These are phyloP conservation scores for Zapornia atra DNA, from an alignment of 2,113 vertebrate genomes.

Conservation along the genomic window DNA sequence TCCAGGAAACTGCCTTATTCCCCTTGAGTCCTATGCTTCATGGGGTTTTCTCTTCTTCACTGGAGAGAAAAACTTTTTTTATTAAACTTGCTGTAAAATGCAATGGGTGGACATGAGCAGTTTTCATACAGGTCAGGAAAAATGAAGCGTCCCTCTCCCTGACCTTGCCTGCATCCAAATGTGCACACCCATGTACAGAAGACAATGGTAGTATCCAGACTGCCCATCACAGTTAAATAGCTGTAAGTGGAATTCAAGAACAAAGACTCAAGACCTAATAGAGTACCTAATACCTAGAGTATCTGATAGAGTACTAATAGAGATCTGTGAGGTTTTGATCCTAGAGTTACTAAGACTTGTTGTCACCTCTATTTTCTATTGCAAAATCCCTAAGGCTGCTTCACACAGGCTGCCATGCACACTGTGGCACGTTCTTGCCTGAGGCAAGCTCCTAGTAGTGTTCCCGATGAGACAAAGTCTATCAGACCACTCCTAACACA, in stretches of 20 bases:
- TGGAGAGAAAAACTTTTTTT: background rate
- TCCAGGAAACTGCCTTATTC: background rate
- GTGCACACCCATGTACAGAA: fast-evolving
- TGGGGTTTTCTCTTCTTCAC: background rate
- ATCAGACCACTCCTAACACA: background rate
- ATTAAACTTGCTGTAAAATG: background rate
- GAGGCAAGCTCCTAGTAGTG: background rate
- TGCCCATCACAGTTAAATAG: background rate
- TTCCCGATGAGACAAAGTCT: background rate
- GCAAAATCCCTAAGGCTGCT: background rate
- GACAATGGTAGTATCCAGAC: background rate
- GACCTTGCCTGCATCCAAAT: background rate
- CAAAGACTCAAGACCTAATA: background rate
- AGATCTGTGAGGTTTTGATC: background rate
- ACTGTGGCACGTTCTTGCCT: background rate
- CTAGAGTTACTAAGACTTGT: background rate
- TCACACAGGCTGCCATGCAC: background rate
- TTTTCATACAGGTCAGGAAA: background rate
- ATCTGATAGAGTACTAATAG: too few species aligned
- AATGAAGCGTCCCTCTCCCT: background rate
- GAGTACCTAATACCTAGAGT: background rate
- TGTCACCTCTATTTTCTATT: background rate
- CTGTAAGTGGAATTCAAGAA: background rate
- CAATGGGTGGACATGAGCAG: background rate
- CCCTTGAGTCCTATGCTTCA: background rate